Evolutionary conservation across 2,113 vertebrate genomes (phyloP), one percentile per base, ranked within the genome.

Genomic region (Rhinogobius similis): DNA sequence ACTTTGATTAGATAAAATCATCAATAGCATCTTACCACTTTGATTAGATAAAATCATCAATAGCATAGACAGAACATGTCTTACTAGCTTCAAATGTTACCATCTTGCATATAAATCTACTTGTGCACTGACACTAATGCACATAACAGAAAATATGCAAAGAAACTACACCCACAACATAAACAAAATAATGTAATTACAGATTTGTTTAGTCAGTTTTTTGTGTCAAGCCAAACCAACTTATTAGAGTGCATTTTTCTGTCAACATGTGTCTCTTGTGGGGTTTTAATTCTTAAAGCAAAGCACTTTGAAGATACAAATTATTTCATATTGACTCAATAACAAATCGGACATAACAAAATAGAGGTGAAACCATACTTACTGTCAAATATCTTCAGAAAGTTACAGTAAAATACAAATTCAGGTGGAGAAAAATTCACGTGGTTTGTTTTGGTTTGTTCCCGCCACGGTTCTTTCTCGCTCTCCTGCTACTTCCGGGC

Each of bases 391-490:
- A 58, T 27, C 24, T 14, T 56, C 53, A 1, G 24, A 26, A 56
- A 26, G 4, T 56, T 8, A 16, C 10, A 11, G 29, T 36, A 9
- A 11, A 32, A 61, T 7, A 36, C 3, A 56, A 29, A 27, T 56
- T 1, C 1, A 16, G 53, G 9, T 20, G 8, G 14, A n/a, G 8
- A 59, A 59, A 59, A 32, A 2, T 62, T 20, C 2, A 10, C 13
- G n/a, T 62, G 20, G 10, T 62, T 29, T 61, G 48, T 62, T 12
- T 46, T 61, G 58, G 29, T 1, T 23, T 13, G 10, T 76, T 85
- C 78, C 79, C 87, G 82, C 86, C 83, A 69, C 73, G 32, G 0
- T n/a, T n/a, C 4, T n/a, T 10, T 61, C 29, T 5, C 2, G 5
- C 36, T 68, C 55, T 70, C 68, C 10, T n/a, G n/a, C 29, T 64